Conservation (phyloP, 2,888 invertebrate genomes). For the Meta bourneti region DNA sequence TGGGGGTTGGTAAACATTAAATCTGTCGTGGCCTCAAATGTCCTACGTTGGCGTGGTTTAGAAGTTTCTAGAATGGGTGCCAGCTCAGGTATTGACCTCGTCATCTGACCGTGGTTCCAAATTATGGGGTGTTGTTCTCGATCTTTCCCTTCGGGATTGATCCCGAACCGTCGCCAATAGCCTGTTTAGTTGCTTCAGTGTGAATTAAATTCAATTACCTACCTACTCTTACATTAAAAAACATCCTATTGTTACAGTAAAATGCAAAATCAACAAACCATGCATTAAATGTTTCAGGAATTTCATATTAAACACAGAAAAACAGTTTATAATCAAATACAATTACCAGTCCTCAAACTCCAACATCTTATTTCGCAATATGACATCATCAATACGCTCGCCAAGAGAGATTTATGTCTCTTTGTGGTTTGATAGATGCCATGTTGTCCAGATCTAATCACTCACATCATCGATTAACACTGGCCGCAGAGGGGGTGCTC, state of each 20-base stretch:
- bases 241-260: background rate
- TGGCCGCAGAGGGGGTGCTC: background rate
- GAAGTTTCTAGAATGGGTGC: too few relatives aligned
- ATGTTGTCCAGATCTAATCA: conserved; percentile 18
- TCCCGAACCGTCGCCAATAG: too few relatives aligned
- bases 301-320: background rate
- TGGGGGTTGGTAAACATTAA: too few relatives aligned
- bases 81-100: too few relatives aligned
- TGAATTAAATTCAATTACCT: too few relatives aligned
- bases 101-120: too few relatives aligned
- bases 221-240: background rate
- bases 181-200: too few relatives aligned
- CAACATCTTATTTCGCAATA: background rate
- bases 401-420: conserved; percentile 31
- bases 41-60: too few relatives aligned
- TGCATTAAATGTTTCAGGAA: background rate
- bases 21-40: too few relatives aligned
- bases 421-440: conserved; percentile 37
- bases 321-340: too few relatives aligned
- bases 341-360: background rate
- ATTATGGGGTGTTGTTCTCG: too few relatives aligned
- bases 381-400: conserved; percentile 20
- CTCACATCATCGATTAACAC: conserved; percentile 46
- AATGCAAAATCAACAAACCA: background rate
- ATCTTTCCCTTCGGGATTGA: too few relatives aligned